Evolutionary conservation across 2,113 vertebrate genomes (phyloP).

Genomic region (Atractosteus spatula): DNA sequence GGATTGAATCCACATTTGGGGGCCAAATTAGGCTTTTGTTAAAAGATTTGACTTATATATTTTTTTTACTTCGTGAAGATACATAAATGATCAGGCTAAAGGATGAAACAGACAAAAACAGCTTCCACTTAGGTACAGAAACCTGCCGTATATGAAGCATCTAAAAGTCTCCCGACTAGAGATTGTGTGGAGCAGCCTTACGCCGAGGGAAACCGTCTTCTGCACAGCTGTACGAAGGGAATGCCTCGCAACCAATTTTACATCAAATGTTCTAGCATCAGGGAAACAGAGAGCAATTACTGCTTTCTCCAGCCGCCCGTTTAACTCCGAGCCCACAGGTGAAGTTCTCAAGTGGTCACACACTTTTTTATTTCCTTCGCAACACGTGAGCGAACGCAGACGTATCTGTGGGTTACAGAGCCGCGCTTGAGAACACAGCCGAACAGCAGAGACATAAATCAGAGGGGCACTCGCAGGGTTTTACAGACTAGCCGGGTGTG

Average conservation of each 20-base stretch:
- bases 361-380: background rate
- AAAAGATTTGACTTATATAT: background rate
- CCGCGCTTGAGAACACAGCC: background rate
- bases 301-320: background rate
- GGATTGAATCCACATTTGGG: background rate
- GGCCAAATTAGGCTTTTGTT: background rate
- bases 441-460: no score
- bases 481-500: no score
- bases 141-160: background rate
- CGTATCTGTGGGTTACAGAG: background rate
- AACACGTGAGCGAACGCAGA: background rate
- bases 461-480: no score
- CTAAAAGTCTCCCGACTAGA: background rate
- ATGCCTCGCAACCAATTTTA: background rate
- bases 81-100: background rate
- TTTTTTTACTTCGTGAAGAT: background rate
- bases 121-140: background rate
- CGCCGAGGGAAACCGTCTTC: background rate
- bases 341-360: background rate
- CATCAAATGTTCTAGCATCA: background rate
- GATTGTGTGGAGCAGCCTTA: background rate
- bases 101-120: background rate
- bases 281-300: constrained; percentile 11
- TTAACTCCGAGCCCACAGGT: background rate
- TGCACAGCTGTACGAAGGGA: background rate